These are phyloP conservation scores for Taeniopygia guttata DNA, from an alignment of 2,797 vertebrate species.

Conservation along the genomic window DNA sequence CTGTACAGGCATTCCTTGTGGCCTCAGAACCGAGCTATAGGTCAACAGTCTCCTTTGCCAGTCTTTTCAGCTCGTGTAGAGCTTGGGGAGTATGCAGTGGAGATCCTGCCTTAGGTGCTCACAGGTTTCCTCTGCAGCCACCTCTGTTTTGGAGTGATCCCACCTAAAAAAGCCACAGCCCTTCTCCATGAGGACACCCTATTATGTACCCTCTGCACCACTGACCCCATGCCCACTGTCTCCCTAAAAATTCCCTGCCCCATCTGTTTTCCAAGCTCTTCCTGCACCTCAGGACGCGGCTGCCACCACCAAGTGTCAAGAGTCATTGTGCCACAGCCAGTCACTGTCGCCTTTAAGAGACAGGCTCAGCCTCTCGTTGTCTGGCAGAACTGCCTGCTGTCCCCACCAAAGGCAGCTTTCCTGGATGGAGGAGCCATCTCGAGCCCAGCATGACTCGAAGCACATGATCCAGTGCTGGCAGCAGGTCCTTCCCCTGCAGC, in stretches of 20 bases:
- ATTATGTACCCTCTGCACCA: not conserved
- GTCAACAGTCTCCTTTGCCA: not conserved
- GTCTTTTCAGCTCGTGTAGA: not conserved
- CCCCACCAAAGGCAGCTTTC: conserved; percentile 23
- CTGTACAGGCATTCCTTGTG: not conserved
- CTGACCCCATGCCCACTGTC: accelerated
- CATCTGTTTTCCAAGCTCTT: not conserved
- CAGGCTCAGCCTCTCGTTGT: not conserved
- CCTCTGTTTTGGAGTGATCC: not conserved
- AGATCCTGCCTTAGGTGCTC: not conserved
- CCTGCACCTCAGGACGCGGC: not conserved
- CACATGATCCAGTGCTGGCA: conserved; percentile 41
- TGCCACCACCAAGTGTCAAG: not conserved
- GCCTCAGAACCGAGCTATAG: accelerated
- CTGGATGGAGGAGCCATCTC: not conserved
- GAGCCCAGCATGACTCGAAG: conserved; percentile 39
- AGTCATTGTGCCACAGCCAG: not conserved
- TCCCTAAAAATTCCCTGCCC: not conserved
- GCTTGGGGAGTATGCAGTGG: not conserved
- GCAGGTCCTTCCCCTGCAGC: not conserved
- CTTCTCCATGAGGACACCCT: not conserved
- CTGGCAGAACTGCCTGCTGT: not conserved
- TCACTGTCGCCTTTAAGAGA: not conserved
- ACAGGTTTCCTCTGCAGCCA: not conserved
- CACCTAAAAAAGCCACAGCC: not conserved